phyloP scores from a whole-genome alignment of 2,888 invertebrate species.

The Leptura quadrifasciata region DNA sequence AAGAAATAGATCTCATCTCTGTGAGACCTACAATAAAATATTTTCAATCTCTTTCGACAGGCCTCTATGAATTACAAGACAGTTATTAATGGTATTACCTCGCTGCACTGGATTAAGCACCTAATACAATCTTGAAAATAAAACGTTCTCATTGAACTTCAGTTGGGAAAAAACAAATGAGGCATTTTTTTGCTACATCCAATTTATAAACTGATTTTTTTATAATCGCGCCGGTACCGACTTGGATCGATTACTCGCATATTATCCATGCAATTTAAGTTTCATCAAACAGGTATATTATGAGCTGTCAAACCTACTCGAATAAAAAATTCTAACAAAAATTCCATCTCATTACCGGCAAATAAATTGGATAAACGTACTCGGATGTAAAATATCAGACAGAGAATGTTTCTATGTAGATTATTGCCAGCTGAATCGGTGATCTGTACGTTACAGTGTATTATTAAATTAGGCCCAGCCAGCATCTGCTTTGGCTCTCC shows the following conservation, averaged over 20 bases:
- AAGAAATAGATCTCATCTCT: too few species aligned
- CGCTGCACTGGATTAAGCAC: too few species aligned
- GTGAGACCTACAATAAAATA: too few species aligned
- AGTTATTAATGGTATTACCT: too few species aligned
- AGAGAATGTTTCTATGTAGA: neutral
- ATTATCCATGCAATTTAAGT: neutral
- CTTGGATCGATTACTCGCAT: neutral
- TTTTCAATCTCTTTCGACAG: too few species aligned
- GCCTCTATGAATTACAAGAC: too few species aligned
- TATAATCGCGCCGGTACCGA: neutral
- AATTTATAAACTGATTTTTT: neutral
- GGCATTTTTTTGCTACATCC: neutral
- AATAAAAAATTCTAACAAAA: neutral
- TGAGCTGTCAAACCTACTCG: neutral
- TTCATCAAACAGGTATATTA: neutral
- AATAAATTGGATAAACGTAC: neutral
- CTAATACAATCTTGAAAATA: too few species aligned
- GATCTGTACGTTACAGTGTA: conserved; percentile 43
- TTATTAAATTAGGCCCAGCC: conserved; percentile 47
- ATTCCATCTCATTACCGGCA: neutral
- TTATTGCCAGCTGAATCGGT: conserved; percentile 19
- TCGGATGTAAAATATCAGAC: neutral
- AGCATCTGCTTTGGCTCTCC: conserved; percentile 48
- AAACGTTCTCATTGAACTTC: too few species aligned
- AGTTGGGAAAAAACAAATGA: neutral